These are phyloP conservation scores for Anarsia innoxiella DNA, from an alignment of 2,888 invertebrate genomes.

Conservation along the genomic window DNA sequence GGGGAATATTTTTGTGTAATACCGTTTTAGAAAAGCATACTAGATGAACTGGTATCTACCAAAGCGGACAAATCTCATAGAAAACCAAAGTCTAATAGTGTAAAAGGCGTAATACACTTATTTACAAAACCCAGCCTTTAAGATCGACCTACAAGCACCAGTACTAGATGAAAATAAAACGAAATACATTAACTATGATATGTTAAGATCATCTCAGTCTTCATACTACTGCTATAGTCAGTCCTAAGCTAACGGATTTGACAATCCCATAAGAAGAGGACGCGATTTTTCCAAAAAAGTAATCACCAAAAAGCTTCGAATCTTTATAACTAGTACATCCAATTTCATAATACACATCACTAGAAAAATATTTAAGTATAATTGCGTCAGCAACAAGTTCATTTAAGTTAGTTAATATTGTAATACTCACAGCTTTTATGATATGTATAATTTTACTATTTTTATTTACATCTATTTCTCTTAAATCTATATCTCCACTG, in stretches of 20 bases:
- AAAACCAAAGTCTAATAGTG: conserved; percentile 44
- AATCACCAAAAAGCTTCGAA: conserved; percentile 66
- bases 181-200: conserved; percentile 68
- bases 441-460: conserved; percentile 68
- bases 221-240: conserved; percentile 71
- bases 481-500: conserved; percentile 40
- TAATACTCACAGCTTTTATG: conserved; percentile 73
- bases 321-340: conserved; percentile 51
- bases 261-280: conserved; percentile 73
- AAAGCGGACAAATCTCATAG: neutral
- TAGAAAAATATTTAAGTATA: conserved; percentile 75
- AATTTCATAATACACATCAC: conserved; percentile 69
- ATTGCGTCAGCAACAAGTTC: conserved; percentile 67
- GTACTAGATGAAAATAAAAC: conserved; percentile 71
- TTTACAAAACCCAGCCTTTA: conserved; percentile 74
- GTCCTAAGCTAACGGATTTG: conserved; percentile 71
- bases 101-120: conserved; percentile 67
- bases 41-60: neutral
- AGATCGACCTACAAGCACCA: conserved; percentile 75
- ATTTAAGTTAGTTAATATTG: conserved; percentile 71
- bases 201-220: conserved; percentile 73
- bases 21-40: too few species aligned
- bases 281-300: conserved; percentile 67
- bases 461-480: conserved; percentile 54
- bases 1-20: too few species aligned